These are phyloP conservation scores for Acrobasis suavella DNA, from an alignment of 2,888 invertebrate genomes.

Conservation along the genomic window DNA sequence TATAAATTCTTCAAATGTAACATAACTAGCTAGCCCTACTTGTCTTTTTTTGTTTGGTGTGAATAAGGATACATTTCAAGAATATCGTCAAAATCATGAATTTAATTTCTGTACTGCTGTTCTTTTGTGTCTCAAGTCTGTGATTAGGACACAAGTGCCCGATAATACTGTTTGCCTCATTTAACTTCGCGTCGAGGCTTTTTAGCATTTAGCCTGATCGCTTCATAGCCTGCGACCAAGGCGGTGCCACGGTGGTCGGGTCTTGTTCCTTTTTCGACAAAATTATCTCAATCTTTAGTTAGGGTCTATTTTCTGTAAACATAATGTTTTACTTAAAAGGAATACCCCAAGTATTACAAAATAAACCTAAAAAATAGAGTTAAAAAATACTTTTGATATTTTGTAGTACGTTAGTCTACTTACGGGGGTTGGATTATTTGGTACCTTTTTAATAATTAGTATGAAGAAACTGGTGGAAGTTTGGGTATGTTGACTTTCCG, in stretches of 20 bases:
- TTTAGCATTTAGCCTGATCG: conserved; percentile 28
- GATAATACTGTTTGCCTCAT: conserved; percentile 52
- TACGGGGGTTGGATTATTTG: too few relatives aligned
- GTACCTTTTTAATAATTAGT: too few relatives aligned
- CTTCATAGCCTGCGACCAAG: conserved; percentile 27
- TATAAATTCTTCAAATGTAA: too few relatives aligned
- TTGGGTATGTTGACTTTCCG: too few relatives aligned
- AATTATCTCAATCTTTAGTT: conserved; percentile 9
- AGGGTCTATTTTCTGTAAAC: background rate
- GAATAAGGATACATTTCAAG: too few relatives aligned
- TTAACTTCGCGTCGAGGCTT: conserved; percentile 29
- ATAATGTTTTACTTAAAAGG: background rate
- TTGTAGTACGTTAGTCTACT: too few relatives aligned
- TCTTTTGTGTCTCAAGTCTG: conserved; percentile 34
- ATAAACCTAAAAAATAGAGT: too few relatives aligned
- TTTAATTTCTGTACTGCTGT: background rate
- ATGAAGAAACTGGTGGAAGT: too few relatives aligned
- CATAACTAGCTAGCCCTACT: too few relatives aligned
- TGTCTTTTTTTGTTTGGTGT: too few relatives aligned
- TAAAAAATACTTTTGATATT: too few relatives aligned
- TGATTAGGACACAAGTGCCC: conserved; percentile 48
- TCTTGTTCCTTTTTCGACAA: conserved; percentile 12
- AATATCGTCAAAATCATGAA: too few relatives aligned
- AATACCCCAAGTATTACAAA: background rate
- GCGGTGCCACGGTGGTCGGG: conserved; percentile 20